Evolutionary conservation across 1,140 invertebrate genomes (phyloP).

Genomic region (Asobara japonica): DNA sequence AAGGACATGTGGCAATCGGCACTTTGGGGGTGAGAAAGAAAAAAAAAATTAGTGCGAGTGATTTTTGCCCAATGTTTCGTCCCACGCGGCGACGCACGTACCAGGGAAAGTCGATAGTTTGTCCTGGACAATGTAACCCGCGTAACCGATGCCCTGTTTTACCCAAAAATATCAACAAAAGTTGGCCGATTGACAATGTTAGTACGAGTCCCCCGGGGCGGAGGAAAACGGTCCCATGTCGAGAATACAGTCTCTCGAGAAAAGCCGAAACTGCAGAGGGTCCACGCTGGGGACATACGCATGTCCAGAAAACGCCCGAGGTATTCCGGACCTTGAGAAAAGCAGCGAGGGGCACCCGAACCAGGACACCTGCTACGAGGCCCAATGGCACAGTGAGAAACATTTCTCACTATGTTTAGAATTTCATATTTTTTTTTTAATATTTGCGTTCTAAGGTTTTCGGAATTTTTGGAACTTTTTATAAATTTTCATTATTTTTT

Average conservation of each 20-base stretch:
- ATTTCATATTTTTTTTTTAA: too few species aligned
- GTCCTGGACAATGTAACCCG: constrained; percentile 43
- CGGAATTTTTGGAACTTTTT: too few species aligned
- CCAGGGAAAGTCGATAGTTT: constrained; percentile 18
- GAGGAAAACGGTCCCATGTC: background rate
- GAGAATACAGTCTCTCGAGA: constrained; percentile 26
- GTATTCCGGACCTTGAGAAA: constrained; percentile 25
- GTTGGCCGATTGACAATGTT: constrained; percentile 27
- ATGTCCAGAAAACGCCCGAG: constrained; percentile 23
- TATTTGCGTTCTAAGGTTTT: too few species aligned
- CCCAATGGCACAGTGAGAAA: background rate
- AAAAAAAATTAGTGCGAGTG: background rate
- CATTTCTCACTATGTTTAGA: background rate
- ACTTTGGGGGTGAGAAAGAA: background rate
- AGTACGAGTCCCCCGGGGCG: constrained; percentile 3
- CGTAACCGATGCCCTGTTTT: constrained; percentile 5
- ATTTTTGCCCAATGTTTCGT: constrained; percentile 19
- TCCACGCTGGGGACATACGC: background rate
- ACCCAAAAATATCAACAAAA: constrained; percentile 25
- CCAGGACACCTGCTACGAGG: constrained; percentile 23
- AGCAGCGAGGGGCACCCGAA: constrained; percentile 28
- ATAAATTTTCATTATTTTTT: too few species aligned
- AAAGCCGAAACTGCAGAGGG: constrained; percentile 11
- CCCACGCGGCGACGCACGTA: constrained; percentile 29
- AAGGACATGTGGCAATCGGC: constrained; percentile 11